Evolutionary conservation across 2,113 vertebrate genomes (phyloP).

Genomic region (Sturnira hondurensis): DNA sequence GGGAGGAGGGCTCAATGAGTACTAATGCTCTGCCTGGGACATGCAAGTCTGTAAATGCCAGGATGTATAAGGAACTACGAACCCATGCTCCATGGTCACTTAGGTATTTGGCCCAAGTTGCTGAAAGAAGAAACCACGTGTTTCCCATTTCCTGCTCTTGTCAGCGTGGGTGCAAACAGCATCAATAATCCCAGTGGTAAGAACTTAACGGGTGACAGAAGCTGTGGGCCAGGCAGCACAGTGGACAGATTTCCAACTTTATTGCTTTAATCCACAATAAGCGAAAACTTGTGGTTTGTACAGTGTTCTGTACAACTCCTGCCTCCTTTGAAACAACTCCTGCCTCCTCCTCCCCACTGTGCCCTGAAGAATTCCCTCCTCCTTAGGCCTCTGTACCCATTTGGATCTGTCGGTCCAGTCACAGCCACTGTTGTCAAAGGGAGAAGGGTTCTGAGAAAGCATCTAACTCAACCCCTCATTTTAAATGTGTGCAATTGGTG

Average conservation of each 20-base stretch:
- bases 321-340: neutral
- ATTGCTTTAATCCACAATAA: neutral
- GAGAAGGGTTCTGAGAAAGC: neutral
- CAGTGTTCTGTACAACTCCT: neutral
- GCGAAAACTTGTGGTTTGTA: neutral
- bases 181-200: neutral
- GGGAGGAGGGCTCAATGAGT: neutral
- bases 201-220: no score
- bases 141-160: neutral
- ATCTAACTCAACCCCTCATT: neutral
- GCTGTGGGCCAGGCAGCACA: neutral
- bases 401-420: neutral
- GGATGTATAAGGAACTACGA: neutral
- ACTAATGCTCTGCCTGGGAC: neutral
- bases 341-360: neutral
- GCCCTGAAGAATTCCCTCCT: neutral
- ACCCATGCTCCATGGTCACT: neutral
- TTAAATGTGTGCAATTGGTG: neutral
- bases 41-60: neutral
- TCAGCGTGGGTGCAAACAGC: neutral
- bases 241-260: neutral
- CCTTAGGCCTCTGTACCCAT: fast-evolving
- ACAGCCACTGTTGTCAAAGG: neutral
- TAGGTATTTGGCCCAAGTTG: neutral
- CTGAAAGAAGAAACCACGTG: neutral